These are phyloP conservation scores for Brachyptera putata DNA, from an alignment of 2,888 invertebrate species.

Conservation along the genomic window DNA sequence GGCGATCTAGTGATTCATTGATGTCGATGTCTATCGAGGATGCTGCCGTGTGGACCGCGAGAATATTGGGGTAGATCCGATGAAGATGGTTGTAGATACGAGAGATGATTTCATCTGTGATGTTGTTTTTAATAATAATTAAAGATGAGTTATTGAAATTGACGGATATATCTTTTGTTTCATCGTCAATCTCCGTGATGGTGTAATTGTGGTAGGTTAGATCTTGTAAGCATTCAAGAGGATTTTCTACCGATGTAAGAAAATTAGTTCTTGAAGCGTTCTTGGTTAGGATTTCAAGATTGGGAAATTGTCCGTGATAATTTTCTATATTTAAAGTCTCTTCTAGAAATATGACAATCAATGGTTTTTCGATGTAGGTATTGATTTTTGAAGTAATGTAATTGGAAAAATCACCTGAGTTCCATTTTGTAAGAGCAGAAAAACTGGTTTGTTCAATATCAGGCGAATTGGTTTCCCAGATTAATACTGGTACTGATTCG, in stretches of 20 bases:
- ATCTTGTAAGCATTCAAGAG: neutral
- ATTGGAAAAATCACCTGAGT: slow-evolving; percentile 2
- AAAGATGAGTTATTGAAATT: neutral
- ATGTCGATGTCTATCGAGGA: slow-evolving; percentile 50
- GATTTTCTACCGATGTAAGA: slow-evolving; percentile 3
- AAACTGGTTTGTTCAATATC: neutral
- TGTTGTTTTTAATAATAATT: slow-evolving; percentile 39
- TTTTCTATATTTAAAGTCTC: slow-evolving; percentile 56
- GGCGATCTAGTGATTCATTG: neutral
- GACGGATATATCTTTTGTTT: neutral
- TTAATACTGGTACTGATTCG: slow-evolving; percentile 27
- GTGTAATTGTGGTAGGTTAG: neutral
- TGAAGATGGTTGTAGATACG: slow-evolving; percentile 51
- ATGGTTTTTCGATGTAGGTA: slow-evolving; percentile 9
- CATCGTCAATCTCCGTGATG: neutral
- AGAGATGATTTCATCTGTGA: slow-evolving; percentile 53
- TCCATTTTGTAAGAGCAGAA: slow-evolving; percentile 6
- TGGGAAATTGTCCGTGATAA: slow-evolving; percentile 34
- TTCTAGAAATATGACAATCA: slow-evolving; percentile 50
- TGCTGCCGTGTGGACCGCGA: slow-evolving; percentile 56
- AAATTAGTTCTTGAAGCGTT: slow-evolving; percentile 1
- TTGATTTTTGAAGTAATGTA: slow-evolving; percentile 11
- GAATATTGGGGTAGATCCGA: slow-evolving; percentile 47
- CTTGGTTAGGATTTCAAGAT: neutral
- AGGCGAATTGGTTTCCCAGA: slow-evolving; percentile 23